These are phyloP conservation scores for Anableps anableps DNA, from an alignment of 2,797 vertebrate genomes.

Conservation along the genomic window DNA sequence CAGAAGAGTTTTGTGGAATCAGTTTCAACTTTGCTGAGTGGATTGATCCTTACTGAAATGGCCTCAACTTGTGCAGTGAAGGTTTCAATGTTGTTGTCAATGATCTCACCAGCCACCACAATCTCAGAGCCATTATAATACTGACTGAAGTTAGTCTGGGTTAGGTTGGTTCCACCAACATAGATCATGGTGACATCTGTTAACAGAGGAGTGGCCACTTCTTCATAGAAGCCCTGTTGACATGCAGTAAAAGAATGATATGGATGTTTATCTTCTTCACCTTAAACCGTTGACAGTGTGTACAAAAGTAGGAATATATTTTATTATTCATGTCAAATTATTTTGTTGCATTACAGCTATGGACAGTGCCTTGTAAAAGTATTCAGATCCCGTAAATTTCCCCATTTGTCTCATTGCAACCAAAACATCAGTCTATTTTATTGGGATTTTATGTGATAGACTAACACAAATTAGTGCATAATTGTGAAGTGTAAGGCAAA, in stretches of 20 bases:
- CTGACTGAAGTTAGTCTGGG: slow-evolving; percentile 80
- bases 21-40: not conserved
- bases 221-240: slow-evolving; percentile 84
- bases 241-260: not conserved
- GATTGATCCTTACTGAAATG: slow-evolving; percentile 70
- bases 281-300: no score
- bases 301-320: no score
- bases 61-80: slow-evolving; percentile 73
- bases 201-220: slow-evolving; percentile 84
- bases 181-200: slow-evolving; percentile 80
- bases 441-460: no score
- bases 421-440: no score
- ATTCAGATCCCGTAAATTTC: no score
- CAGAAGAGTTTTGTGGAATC: not conserved
- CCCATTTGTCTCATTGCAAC: no score
- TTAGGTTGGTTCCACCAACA: slow-evolving; percentile 73
- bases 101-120: slow-evolving; percentile 81
- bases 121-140: slow-evolving; percentile 88
- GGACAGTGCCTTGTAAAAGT: no score
- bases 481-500: no score
- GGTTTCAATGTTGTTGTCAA: slow-evolving; percentile 71
- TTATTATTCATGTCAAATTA: no score
- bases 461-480: no score
- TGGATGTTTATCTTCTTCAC: not conserved
- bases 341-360: no score